A percentile compares a stretch with the other conserved stretches of the same genome.
Conservation (phyloP, 2,113 vertebrate genomes). For the Callospermophilus lateralis region DNA sequence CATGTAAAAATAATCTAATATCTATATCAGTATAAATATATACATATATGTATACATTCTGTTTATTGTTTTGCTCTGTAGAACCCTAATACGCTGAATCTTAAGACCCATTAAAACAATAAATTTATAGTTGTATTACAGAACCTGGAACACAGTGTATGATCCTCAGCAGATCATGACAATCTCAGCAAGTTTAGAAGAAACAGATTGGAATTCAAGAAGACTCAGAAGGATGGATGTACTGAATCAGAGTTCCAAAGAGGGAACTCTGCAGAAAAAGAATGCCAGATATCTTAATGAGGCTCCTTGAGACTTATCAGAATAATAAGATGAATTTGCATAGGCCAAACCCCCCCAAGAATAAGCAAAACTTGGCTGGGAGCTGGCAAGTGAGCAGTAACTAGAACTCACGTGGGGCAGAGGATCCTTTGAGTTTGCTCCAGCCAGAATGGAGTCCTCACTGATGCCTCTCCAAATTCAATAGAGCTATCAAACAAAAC, state of each 20-base stretch:
- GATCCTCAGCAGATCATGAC: not conserved
- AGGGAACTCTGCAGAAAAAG: not conserved
- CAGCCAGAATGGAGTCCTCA: not conserved
- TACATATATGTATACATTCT: not conserved
- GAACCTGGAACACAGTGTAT: not conserved
- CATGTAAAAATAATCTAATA: not conserved
- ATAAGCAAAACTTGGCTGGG: not conserved
- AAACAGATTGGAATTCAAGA: not conserved
- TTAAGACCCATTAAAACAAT: not conserved
- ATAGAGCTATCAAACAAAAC: not conserved
- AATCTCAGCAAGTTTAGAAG: not conserved
- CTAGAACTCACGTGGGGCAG: not conserved
- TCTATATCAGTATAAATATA: not conserved
- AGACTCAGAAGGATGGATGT: not conserved
- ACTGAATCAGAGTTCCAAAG: not conserved
- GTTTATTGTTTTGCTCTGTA: not conserved
- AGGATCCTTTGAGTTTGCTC: not conserved
- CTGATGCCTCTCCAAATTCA: not conserved
- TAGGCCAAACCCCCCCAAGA: not conserved
- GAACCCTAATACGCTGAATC: not conserved
- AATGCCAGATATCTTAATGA: not conserved
- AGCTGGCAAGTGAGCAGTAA: not conserved
- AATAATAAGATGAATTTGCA: not conserved
- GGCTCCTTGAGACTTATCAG: not conserved
- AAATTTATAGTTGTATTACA: not conserved